Evolutionary conservation across 1,140 invertebrate genomes (phyloP).

Genomic region (Charaxes varanes): DNA sequence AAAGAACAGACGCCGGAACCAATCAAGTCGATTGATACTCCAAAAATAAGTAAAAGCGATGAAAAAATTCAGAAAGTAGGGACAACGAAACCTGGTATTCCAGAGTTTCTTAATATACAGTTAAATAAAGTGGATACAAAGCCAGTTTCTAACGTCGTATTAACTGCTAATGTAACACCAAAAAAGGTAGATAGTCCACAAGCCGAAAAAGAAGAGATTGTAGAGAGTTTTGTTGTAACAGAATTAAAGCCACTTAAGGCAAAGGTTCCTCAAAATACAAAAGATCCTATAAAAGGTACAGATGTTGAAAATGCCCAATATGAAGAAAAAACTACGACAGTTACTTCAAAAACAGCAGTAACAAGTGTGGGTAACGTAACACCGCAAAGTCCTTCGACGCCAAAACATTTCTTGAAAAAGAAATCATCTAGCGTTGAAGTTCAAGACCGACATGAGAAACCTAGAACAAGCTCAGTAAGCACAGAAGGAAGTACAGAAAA

Average conservation of each 20-base stretch:
- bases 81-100: conserved; percentile 59
- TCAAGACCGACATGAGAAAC: conserved; percentile 51
- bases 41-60: conserved; percentile 55
- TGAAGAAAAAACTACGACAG: conserved; percentile 33
- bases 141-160: conserved; percentile 75
- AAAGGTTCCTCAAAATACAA: conserved; percentile 22
- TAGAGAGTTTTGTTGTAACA: conserved; percentile 36
- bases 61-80: conserved; percentile 56
- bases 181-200: conserved; percentile 59
- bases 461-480: conserved; percentile 54
- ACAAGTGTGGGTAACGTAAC: conserved; percentile 15
- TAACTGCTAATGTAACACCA: conserved; percentile 74
- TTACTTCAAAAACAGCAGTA: conserved; percentile 24
- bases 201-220: conserved; percentile 45
- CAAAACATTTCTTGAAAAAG: conserved; percentile 56
- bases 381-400: conserved; percentile 51
- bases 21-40: conserved; percentile 32
- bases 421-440: conserved; percentile 55
- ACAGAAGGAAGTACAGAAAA: conserved; percentile 62
- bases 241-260: conserved; percentile 36
- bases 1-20: conserved; percentile 37
- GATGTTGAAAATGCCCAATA: conserved; percentile 31
- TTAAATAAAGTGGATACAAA: conserved; percentile 80
- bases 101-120: conserved; percentile 82
- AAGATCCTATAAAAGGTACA: conserved; percentile 36